A percentile compares a stretch with the other conserved stretches of the same genome.
Conservation (phyloP, 2,113 vertebrate species). For the Cyprinodon brontotheroides region DNA sequence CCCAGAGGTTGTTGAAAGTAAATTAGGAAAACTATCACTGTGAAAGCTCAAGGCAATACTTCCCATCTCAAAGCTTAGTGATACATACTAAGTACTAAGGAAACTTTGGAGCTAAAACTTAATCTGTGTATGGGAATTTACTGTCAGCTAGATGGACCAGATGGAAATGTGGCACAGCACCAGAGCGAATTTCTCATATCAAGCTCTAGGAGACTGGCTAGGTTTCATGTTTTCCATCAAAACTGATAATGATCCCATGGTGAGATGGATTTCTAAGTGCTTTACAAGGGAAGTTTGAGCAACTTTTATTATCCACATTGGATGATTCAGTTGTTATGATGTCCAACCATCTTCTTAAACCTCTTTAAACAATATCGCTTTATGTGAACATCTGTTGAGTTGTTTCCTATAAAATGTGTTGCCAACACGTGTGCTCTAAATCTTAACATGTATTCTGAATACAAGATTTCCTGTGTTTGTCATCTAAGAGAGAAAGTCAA, state of each 20-base stretch:
- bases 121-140: slow-evolving; percentile 20
- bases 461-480: too few species aligned
- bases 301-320: neutral
- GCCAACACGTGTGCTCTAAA: neutral
- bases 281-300: neutral
- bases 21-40: slow-evolving; percentile 11
- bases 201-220: neutral
- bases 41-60: neutral
- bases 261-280: neutral
- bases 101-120: neutral
- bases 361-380: neutral
- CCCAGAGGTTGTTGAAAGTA: neutral
- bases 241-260: slow-evolving; percentile 1
- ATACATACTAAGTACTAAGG: neutral
- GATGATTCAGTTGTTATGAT: neutral
- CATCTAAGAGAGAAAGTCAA: too few species aligned
- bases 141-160: slow-evolving; percentile 29
- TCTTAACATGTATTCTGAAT: too few species aligned
- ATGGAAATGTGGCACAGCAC: slow-evolving; percentile 2
- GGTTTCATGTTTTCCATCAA: neutral
- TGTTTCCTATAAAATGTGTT: neutral
- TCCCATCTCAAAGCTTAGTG: slow-evolving; percentile 7
- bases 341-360: neutral
- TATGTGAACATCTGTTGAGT: neutral
- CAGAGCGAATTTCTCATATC: slow-evolving; percentile 7